Base-by-base conservation (phyloP, 2,888 invertebrate species). In the Cheilosia soror region DNA sequence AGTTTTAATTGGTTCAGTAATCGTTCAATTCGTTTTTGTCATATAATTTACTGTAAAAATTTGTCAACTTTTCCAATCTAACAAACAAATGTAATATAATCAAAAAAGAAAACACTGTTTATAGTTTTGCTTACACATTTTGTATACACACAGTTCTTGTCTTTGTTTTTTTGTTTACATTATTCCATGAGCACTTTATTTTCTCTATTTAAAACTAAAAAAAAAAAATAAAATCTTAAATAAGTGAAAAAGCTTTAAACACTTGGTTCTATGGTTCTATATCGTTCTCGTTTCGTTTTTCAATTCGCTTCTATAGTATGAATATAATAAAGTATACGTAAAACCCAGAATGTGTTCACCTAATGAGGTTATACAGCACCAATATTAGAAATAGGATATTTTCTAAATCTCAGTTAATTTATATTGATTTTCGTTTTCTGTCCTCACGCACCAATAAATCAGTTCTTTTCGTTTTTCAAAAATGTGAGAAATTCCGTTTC, bases 341-440 rank as follows among this genome's bases (percentile, higher is more conserved):
- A 47, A 84, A 84, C 55, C 65, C 80, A 85, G 80, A 85, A 81
- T 85, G 66, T 81, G 66, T 81, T 81, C 81, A 85, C 85, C 85
- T 85, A 77, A 85, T 85, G 85, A 77, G 85, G 85, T 85, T 85
- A 85, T 85, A 85, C 85, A 85, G 85, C 85, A 85, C 85, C 58
- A 81, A 71, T 73, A 85, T 77, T 85, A 76, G 76, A 81, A 76
- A 81, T 81, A 81, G 85, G 85, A 81, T 58, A 76, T 81, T 81
- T 85, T 77, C 76, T 68, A 72, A 63, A 47, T 57, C 76, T 76
- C 71, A 60, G 80, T 85, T 85, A 60, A 65, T 11, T 42, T 85
- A 66, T 75, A 65, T 11, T 42, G 80, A 66, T 75, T 76, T 85
- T 68, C 58, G 68, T 85, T 85, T 81, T 72, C 85, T 81, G 85